Evolutionary conservation across 1,140 invertebrate genomes (phyloP).

Genomic region (Anoplolepis gracilipes): DNA sequence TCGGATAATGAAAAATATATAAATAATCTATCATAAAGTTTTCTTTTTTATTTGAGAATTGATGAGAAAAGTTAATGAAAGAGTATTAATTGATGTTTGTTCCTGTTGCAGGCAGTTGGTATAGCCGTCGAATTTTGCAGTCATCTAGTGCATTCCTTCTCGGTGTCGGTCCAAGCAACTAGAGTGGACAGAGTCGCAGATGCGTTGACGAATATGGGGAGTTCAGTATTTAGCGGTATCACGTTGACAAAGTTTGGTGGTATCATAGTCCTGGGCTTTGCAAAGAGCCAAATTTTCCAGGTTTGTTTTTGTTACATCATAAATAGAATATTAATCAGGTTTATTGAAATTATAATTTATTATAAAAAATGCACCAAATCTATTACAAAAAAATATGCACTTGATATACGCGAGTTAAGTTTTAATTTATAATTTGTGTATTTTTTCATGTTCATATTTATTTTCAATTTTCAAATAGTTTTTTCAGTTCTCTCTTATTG

Average conservation of each 20-base stretch:
- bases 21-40: too few species aligned
- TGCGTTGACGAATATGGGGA: conserved; percentile 96
- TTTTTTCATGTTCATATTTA: neutral
- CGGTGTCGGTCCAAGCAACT: conserved; percentile 90
- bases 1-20: too few species aligned
- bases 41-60: neutral
- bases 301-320: conserved; percentile 75
- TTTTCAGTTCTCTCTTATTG: neutral
- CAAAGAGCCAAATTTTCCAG: conserved; percentile 98
- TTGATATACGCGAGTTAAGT: neutral
- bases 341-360: neutral
- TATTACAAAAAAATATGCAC: neutral
- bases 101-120: conserved; percentile 93
- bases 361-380: neutral
- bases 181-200: conserved; percentile 92
- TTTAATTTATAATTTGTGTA: neutral
- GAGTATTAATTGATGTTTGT: neutral
- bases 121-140: conserved; percentile 99
- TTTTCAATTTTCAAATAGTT: neutral
- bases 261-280: conserved; percentile 97
- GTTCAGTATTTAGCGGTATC: conserved; percentile 98
- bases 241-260: conserved; percentile 98
- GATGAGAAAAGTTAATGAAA: neutral
- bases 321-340: neutral
- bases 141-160: conserved; percentile 97